Base-by-base conservation (phyloP, 92 coral and sea anemone genomes). In the Umimayanthus chanpuru region DNA sequence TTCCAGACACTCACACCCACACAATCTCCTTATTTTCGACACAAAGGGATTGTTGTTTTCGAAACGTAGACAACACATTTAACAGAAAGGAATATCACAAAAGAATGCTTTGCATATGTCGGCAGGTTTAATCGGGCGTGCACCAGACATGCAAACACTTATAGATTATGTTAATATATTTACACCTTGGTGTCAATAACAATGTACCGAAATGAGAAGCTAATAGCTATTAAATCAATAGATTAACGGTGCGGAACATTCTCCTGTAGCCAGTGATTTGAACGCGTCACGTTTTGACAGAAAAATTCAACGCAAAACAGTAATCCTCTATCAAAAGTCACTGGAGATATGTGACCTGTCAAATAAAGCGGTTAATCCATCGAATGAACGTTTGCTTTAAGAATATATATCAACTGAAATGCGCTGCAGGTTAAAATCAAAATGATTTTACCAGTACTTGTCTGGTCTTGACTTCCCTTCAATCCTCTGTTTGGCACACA, bases 171-270 rank as follows among this genome's bases (percentile, higher is more conserved):
- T 23, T 78, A 78, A 78, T 78, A 78, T 2, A n/a, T 44, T 47
- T 2, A 78, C 64, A 78, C 6, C 36, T 78, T 50, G 61, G 65
- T 78, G 82, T 50, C 15, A 47, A 78, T 28, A 43, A 15, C 82
- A 50, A 5, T 44, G 38, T 50, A 15, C 66, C 8, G 10, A 78
- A 78, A 78, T 28, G 66, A 78, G 65, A 2, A 78, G 32, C 20
- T 47, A 77, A 78, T 44, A 49, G 82, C 16, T 30, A 29, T 78
- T 78, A 49, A 78, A 78, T 78, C 58, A 49, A 78, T 49, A 78
- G 81, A 39, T 77, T 77, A 77, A 77, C 43, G 81, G 56, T 6
- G 50, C 26, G 32, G 82, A 78, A 50, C 82, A 78, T 78, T 47
- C 40, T 78, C 39, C 82, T 43, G 82, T 78, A 29, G 38, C 66